These are phyloP conservation scores for Crotalus helleri DNA, from an alignment of 2,113 vertebrate species.

Conservation along the genomic window DNA sequence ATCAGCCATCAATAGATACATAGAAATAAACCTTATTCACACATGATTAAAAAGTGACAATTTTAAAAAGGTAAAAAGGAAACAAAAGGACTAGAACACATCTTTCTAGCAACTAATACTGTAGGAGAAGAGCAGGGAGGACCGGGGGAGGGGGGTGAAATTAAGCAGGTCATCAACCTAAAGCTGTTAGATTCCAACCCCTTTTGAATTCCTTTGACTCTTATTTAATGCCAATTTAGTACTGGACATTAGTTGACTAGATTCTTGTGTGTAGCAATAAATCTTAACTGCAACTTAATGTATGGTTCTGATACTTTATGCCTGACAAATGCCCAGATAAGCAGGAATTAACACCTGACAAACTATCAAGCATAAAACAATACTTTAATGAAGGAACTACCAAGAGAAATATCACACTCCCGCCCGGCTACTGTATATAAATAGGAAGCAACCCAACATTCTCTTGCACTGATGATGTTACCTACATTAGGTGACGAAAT, in stretches of 20 bases:
- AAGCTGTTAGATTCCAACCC: neutral
- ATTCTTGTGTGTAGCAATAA: neutral
- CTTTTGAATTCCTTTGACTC: neutral
- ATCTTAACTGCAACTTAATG: neutral
- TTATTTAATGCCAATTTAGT: neutral
- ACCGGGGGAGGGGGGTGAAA: neutral
- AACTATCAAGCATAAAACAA: neutral
- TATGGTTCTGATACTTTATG: neutral
- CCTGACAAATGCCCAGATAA: neutral
- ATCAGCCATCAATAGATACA: neutral
- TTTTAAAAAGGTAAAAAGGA: neutral
- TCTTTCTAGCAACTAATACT: neutral
- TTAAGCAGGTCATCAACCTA: neutral
- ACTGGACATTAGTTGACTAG: neutral
- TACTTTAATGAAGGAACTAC: neutral
- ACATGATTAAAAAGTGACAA: neutral
- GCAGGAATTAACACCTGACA: neutral
- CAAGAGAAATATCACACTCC: neutral
- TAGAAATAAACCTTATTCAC: neutral
- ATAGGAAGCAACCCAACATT: neutral
- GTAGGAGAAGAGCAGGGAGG: neutral
- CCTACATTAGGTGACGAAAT: neutral
- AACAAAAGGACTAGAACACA: neutral
- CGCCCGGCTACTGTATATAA: neutral
- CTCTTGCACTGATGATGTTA: neutral